These are phyloP conservation scores for Drosophila auraria DNA, from an alignment of 1,140 invertebrate species.

Conservation along the genomic window DNA sequence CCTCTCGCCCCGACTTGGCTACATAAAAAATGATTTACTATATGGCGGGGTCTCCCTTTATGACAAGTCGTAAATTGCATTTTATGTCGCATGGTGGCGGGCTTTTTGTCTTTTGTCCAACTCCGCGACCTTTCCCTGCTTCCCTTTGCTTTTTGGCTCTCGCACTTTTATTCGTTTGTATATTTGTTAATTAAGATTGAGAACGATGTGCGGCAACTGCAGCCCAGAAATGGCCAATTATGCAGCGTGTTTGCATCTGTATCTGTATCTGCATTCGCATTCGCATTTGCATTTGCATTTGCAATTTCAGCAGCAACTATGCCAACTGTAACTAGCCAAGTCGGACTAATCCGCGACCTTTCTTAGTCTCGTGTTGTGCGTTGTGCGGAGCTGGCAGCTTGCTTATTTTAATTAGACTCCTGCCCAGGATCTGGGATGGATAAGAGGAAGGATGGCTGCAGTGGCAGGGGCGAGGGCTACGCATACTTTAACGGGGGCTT, in stretches of 20 bases:
- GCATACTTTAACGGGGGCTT: conserved; percentile 21
- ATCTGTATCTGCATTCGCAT: conserved; percentile 43
- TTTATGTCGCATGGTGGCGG: conserved; percentile 76
- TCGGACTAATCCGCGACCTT: conserved; percentile 38
- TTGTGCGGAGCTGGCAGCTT: conserved; percentile 25
- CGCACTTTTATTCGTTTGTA: conserved; percentile 73
- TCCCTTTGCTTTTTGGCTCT: conserved; percentile 31
- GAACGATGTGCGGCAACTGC: conserved; percentile 79
- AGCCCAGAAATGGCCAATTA: conserved; percentile 82
- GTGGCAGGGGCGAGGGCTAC: conserved; percentile 17
- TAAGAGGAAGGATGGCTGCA: conserved; percentile 5
- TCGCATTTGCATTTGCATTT: conserved; percentile 51
- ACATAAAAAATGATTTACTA: conserved; percentile 84
- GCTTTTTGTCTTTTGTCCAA: conserved; percentile 28
- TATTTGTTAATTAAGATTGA: conserved; percentile 84
- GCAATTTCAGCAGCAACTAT: conserved; percentile 16
- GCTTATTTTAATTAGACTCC: conserved; percentile 54
- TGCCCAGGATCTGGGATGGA: conserved; percentile 25
- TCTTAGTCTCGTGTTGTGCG: conserved; percentile 18
- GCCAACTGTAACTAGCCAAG: conserved; percentile 37
- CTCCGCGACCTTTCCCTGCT: conserved; percentile 3
- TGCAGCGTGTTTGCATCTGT: conserved; percentile 73
- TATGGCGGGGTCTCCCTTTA: conserved; percentile 80
- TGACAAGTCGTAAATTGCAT: conserved; percentile 83
- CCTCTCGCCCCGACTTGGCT: conserved; percentile 40